A percentile compares a stretch with the other conserved stretches of the same genome.
Evolutionary conservation across 2,797 vertebrate species (phyloP).

Genomic region (Acomys russatus): DNA sequence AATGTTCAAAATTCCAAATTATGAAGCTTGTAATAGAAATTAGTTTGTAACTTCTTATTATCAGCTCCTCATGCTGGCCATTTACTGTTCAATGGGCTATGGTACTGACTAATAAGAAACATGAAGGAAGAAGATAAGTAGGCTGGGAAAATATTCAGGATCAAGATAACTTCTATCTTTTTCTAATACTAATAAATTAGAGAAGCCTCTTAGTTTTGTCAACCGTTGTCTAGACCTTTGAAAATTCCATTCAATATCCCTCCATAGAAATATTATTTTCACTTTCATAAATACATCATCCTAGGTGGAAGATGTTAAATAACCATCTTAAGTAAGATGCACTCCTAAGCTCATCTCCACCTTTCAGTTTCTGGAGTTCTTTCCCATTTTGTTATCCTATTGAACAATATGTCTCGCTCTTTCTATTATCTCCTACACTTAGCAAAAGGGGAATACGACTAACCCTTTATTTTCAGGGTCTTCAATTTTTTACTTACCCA

Average conservation of each 20-base stretch:
- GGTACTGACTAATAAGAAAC: background rate
- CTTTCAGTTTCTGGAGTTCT: background rate
- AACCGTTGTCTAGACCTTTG: background rate
- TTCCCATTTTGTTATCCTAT: background rate
- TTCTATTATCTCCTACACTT: background rate
- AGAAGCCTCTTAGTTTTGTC: background rate
- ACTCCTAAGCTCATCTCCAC: background rate
- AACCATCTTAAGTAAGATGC: too few relatives aligned
- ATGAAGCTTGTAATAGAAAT: background rate
- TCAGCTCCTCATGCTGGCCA: background rate
- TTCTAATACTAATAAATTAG: background rate
- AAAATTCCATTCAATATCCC: rapidly evolving
- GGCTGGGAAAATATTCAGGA: background rate
- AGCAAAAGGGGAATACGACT: background rate
- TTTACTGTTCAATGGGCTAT: background rate
- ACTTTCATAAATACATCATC: background rate
- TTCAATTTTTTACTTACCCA: background rate
- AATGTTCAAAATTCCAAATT: background rate
- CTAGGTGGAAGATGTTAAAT: background rate
- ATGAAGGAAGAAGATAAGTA: background rate
- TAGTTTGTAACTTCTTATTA: background rate
- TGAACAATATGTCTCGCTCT: background rate
- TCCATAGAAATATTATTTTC: background rate
- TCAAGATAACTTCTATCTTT: background rate
- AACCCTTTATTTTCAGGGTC: background rate